These are phyloP conservation scores for Xenopus borealis DNA, from an alignment of 2,113 vertebrate species.

Conservation along the genomic window DNA sequence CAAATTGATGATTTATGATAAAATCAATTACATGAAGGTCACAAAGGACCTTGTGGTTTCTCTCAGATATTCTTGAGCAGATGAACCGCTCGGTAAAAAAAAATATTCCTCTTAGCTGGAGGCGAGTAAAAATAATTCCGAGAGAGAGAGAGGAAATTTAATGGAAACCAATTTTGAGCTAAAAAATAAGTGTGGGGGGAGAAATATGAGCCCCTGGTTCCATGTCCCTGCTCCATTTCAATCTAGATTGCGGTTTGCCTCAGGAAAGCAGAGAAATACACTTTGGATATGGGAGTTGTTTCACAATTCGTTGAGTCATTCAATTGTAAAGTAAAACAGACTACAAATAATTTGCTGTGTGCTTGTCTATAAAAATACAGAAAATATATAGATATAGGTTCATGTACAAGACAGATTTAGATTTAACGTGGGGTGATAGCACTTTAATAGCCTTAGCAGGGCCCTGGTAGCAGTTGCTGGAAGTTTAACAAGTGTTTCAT, in stretches of 20 bases:
- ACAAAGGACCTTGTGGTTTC: slow-evolving; percentile 74
- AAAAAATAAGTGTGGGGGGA: not conserved
- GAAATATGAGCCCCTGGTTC: slow-evolving; percentile 19
- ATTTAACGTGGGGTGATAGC: too few relatives aligned
- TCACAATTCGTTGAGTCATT: too few relatives aligned
- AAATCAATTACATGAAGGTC: slow-evolving; percentile 85
- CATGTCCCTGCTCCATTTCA: slow-evolving; percentile 39
- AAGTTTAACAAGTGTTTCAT: too few relatives aligned
- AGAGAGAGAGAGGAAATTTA: slow-evolving; percentile 63
- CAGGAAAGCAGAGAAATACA: slow-evolving; percentile 56
- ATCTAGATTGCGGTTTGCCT: slow-evolving; percentile 53
- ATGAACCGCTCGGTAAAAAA: slow-evolving; percentile 67
- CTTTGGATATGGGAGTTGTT: not conserved
- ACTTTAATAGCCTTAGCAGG: too few relatives aligned
- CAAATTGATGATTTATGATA: slow-evolving; percentile 90
- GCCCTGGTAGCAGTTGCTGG: too few relatives aligned
- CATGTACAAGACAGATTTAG: too few relatives aligned
- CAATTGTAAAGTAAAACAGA: too few relatives aligned
- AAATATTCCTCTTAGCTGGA: slow-evolving; percentile 68
- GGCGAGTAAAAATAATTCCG: slow-evolving; percentile 70
- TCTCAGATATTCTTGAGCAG: slow-evolving; percentile 69
- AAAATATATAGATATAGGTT: too few relatives aligned
- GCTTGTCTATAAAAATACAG: too few relatives aligned
- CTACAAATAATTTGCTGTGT: too few relatives aligned
- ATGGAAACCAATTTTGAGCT: slow-evolving; percentile 68